phyloP scores from a whole-genome alignment of 2,113 vertebrate species.

The Lepus americanus region DNA sequence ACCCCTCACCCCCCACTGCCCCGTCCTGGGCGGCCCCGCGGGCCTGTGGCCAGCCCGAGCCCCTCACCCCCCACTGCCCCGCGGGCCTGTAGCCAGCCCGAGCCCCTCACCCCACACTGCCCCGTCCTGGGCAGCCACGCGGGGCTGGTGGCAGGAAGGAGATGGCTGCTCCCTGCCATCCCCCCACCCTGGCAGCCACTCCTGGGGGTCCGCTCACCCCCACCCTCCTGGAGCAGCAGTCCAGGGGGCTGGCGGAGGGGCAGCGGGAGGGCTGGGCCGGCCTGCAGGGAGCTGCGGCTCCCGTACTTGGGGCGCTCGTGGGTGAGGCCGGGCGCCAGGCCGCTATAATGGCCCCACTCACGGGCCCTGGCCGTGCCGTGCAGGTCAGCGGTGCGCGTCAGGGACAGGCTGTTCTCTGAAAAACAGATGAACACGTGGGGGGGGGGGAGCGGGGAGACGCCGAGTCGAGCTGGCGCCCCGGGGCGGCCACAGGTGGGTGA shows the following conservation, averaged over 20 bases:
- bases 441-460: not conserved
- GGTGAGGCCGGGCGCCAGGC: not conserved
- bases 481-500: not conserved
- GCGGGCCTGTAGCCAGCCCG: no score
- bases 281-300: not conserved
- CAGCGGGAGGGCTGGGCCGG: fast-evolving
- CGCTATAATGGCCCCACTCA: conserved; percentile 57
- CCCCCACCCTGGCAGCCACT: no score
- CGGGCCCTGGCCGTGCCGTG: not conserved
- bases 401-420: conserved; percentile 65
- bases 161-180: not conserved
- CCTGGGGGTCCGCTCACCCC: not conserved
- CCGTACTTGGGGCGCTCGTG: fast-evolving
- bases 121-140: not conserved
- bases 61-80: no score
- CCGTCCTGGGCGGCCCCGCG: no score
- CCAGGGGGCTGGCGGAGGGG: not conserved
- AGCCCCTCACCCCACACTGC: no score
- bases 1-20: no score
- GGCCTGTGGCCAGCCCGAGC: no score
- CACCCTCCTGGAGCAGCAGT: no score
- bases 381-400: not conserved
- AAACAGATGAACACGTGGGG: fast-evolving
- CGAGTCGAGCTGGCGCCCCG: not conserved
- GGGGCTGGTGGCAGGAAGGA: not conserved